A percentile compares a stretch with the other conserved stretches of the same genome.
Conservation (phyloP, 2,888 invertebrate genomes). For the Tineola bisselliella region DNA sequence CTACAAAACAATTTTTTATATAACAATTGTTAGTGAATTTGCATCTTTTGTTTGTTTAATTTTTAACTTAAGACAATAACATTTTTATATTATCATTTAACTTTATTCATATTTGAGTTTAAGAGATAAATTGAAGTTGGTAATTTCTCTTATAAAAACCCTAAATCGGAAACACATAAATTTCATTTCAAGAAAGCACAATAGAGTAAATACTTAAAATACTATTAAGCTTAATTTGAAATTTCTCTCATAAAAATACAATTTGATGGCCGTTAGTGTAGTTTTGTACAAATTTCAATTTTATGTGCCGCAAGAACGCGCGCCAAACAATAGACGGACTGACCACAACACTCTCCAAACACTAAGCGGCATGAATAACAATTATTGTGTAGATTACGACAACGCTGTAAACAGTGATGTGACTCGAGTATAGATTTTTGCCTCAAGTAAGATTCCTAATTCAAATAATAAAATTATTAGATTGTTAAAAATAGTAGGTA, state of each 20-base stretch:
- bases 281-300: slow-evolving; percentile 46
- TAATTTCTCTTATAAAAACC: no score
- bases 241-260: neutral
- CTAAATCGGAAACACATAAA: neutral
- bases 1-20: no score
- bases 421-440: slow-evolving; percentile 21
- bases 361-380: slow-evolving; percentile 47
- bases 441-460: no score
- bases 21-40: no score
- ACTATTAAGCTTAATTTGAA: slow-evolving; percentile 4
- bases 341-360: slow-evolving; percentile 43
- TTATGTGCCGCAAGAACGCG: slow-evolving; percentile 23
- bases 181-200: neutral
- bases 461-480: no score
- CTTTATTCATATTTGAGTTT: no score
- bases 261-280: neutral
- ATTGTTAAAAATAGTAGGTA: no score
- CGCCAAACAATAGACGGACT: slow-evolving; percentile 14
- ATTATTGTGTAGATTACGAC: slow-evolving; percentile 58
- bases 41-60: no score
- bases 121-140: no score
- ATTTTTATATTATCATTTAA: no score
- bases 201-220: slow-evolving; percentile 7
- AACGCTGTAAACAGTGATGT: slow-evolving; percentile 16
- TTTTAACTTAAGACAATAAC: no score